Conservation (phyloP, 2,888 invertebrate species). For the Glaucopsyche alexis region DNA sequence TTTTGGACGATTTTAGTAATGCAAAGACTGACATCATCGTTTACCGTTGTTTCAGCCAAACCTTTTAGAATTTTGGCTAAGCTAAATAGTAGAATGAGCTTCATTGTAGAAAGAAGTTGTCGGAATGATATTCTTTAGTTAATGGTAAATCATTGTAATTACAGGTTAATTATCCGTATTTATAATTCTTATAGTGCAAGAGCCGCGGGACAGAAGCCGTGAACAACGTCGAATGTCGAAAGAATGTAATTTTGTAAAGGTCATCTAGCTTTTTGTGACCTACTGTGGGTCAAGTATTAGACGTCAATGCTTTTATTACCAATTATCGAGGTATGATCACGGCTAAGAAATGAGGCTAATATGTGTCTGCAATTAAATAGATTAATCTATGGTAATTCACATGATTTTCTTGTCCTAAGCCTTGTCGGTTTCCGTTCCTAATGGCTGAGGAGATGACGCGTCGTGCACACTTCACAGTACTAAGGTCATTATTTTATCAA, state of each 20-base stretch:
- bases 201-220: background rate
- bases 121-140: background rate
- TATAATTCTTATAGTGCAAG: background rate
- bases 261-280: background rate
- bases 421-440: conserved; percentile 15
- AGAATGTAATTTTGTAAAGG: background rate
- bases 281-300: background rate
- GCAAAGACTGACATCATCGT: conserved; percentile 23
- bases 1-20: conserved; percentile 33
- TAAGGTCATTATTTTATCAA: conserved; percentile 20
- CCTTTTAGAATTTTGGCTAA: background rate
- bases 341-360: background rate
- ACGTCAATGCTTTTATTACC: background rate
- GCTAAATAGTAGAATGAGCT: background rate
- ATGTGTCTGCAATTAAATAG: background rate
- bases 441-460: background rate
- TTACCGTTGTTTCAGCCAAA: background rate
- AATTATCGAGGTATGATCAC: background rate
- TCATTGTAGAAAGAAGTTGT: background rate
- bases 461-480: background rate
- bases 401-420: conserved; percentile 1
- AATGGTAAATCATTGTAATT: background rate
- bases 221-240: background rate
- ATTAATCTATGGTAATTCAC: background rate
- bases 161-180: background rate